These are phyloP conservation scores for Scaptomyza montana DNA, from an alignment of 1,140 invertebrate species.

Conservation along the genomic window DNA sequence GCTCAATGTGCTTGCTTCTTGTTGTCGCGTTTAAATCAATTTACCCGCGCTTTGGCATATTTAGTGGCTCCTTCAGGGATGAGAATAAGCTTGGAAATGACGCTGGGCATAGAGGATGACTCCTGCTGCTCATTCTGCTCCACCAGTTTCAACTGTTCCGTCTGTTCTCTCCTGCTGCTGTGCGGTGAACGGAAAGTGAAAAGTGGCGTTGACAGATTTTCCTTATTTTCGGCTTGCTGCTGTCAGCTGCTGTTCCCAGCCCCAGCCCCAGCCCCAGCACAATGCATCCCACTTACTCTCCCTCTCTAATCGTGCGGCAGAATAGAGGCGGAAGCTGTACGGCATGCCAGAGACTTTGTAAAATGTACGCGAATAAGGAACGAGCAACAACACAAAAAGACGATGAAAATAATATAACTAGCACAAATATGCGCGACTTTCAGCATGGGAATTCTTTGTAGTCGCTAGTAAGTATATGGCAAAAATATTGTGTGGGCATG, in stretches of 20 bases:
- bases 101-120: not conserved
- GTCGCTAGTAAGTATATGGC: constrained; percentile 13
- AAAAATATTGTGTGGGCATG: constrained; percentile 4
- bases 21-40: constrained; percentile 77
- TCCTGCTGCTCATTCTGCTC: not conserved
- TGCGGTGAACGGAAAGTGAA: constrained; percentile 46
- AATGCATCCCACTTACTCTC: constrained; percentile 1
- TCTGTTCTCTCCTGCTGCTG: not conserved
- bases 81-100: constrained; percentile 10
- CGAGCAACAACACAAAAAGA: not conserved
- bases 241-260: constrained; percentile 10
- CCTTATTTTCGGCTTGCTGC: constrained; percentile 66
- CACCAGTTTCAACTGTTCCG: not conserved
- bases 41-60: constrained; percentile 78
- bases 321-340: constrained; percentile 12
- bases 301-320: not conserved
- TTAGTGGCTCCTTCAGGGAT: constrained; percentile 45
- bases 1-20: constrained; percentile 17
- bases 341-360: constrained; percentile 63
- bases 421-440: constrained; percentile 44
- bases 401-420: constrained; percentile 19
- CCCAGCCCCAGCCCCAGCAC: not conserved
- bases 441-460: constrained; percentile 30
- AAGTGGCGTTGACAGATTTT: constrained; percentile 77
- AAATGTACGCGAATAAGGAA: constrained; percentile 50